Conservation (phyloP, 2,113 vertebrate genomes). For the Peromyscus leucopus region DNA sequence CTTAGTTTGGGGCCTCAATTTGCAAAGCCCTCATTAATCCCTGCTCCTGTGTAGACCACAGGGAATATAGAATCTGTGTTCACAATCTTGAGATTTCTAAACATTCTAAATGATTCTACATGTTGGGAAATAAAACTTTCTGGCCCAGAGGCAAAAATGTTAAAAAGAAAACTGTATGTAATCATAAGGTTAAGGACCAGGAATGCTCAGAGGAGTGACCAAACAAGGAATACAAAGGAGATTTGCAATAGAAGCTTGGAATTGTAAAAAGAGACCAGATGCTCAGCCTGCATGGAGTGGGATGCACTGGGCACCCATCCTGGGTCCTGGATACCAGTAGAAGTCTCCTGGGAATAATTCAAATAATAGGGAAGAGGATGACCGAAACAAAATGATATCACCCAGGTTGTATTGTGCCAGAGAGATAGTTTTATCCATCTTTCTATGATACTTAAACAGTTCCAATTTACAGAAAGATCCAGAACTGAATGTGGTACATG, state of each 20-base stretch:
- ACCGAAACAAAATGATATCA: neutral
- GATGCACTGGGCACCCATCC: rapidly evolving
- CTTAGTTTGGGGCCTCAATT: neutral
- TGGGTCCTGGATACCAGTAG: neutral
- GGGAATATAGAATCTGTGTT: neutral
- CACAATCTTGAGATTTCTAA: neutral
- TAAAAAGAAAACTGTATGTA: neutral
- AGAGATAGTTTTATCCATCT: neutral
- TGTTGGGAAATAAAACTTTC: neutral
- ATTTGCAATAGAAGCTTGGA: neutral
- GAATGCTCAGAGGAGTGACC: neutral
- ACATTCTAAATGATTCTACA: neutral
- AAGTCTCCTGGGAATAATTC: neutral
- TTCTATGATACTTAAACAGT: conserved; percentile 34
- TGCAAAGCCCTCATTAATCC: neutral
- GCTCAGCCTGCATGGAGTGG: neutral
- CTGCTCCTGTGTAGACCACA: neutral
- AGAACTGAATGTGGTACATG: neutral
- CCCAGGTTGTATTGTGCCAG: neutral
- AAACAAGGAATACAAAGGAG: neutral
- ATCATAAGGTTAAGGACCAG: neutral
- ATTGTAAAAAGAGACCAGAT: neutral
- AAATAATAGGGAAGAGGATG: neutral
- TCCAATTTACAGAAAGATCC: conserved; percentile 9
- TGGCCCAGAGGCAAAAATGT: neutral